Evolutionary conservation across 2,797 vertebrate species (phyloP).

Genomic region (Tinamus major): DNA sequence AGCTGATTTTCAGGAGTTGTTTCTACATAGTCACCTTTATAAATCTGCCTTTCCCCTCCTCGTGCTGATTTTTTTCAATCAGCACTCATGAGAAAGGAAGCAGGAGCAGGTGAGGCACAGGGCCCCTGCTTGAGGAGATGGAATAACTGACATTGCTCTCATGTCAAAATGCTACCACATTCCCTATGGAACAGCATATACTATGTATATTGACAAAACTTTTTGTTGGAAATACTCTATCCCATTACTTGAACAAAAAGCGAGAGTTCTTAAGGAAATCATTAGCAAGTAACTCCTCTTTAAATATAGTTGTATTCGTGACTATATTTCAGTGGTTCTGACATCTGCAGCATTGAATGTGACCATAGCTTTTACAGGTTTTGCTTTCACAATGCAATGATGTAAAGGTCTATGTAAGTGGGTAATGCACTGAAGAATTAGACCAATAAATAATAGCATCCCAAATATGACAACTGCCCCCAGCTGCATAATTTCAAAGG

Average conservation of each 20-base stretch:
- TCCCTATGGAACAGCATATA: neutral
- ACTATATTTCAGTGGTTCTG: neutral
- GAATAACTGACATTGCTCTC: neutral
- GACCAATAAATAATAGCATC: neutral
- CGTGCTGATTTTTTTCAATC: neutral
- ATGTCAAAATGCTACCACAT: neutral
- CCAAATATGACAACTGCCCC: conserved; percentile 24
- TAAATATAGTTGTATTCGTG: neutral
- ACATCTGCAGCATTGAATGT: neutral
- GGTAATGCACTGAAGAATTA: neutral
- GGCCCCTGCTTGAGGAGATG: neutral
- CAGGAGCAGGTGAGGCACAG: neutral
- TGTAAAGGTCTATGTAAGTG: neutral
- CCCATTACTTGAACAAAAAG: neutral
- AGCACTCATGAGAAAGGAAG: neutral
- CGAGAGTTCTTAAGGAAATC: neutral
- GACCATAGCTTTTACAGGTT: neutral
- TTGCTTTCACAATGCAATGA: neutral
- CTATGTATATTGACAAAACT: neutral
- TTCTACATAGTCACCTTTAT: neutral
- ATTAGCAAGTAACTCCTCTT: neutral
- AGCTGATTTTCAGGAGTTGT: neutral
- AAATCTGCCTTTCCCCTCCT: neutral
- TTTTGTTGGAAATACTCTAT: neutral
- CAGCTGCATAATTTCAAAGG: conserved; percentile 41